Conservation (phyloP, 2,888 invertebrate genomes). For the Mesorhabditis spiculigera region DNA sequence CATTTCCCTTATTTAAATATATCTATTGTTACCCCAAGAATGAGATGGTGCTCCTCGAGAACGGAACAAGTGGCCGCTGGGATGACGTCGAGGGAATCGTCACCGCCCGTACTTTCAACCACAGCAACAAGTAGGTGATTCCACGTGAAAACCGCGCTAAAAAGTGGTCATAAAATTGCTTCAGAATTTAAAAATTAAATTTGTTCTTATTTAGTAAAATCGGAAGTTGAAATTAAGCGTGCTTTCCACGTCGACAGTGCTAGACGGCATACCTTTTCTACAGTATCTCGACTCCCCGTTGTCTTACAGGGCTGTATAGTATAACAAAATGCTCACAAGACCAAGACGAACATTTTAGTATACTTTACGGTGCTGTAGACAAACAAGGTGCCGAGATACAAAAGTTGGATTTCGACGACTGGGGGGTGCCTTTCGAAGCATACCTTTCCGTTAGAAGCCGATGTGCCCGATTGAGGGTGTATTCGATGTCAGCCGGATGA, state of each 20-base stretch:
- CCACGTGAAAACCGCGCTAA: constrained; percentile 98
- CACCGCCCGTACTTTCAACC: constrained; percentile 93
- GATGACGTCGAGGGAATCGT: constrained; percentile 97
- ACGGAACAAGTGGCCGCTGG: constrained; percentile 89
- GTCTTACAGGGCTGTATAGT: neutral
- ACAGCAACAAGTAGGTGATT: constrained; percentile 96
- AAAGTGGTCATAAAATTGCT: constrained; percentile 42
- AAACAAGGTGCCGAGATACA: too few species aligned
- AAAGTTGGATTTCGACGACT: too few species aligned
- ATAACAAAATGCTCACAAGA: neutral
- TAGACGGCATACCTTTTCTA: neutral
- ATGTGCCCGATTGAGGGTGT: constrained; percentile 92
- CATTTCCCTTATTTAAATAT: too few species aligned
- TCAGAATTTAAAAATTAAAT: neutral
- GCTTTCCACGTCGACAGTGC: too few species aligned
- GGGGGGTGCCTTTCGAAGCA: constrained; percentile 55
- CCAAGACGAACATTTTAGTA: too few species aligned
- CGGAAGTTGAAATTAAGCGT: too few species aligned
- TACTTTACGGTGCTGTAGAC: too few species aligned
- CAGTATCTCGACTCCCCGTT: neutral
- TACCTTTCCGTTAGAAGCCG: constrained; percentile 99
- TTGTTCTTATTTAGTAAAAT: neutral
- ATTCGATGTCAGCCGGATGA: constrained; percentile 98
- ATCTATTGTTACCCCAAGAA: constrained; percentile 69
- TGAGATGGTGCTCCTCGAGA: constrained; percentile 86